These are phyloP conservation scores for Torymus auratus DNA, from an alignment of 2,888 invertebrate genomes.

Conservation along the genomic window DNA sequence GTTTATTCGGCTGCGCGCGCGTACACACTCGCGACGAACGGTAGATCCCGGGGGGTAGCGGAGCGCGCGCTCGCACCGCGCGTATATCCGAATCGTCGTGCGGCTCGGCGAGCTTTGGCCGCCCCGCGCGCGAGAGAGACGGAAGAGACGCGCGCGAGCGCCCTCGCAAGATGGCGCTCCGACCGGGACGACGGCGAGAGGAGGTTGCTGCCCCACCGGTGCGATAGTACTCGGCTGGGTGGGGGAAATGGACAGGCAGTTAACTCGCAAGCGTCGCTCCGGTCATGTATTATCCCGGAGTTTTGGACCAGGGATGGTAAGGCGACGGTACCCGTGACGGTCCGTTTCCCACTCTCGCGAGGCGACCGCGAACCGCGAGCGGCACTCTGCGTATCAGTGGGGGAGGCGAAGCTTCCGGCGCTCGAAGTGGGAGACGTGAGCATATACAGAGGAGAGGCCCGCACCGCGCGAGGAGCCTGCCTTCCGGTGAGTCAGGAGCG, in stretches of 20 bases:
- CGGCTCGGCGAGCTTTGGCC: constrained; percentile 49
- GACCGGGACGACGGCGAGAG: constrained; percentile 36
- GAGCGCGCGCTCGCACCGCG: constrained; percentile 7
- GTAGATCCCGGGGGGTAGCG: too few species aligned
- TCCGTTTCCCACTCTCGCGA: too few species aligned
- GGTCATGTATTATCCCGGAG: too few species aligned
- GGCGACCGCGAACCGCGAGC: too few species aligned
- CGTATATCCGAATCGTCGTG: constrained; percentile 46
- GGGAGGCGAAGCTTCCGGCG: constrained; percentile 42
- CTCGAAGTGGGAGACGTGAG: neutral
- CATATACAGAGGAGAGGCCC: too few species aligned
- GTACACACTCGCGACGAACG: constrained; percentile 10
- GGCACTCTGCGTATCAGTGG: neutral
- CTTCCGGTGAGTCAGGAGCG: constrained; percentile 52
- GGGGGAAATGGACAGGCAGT: too few species aligned
- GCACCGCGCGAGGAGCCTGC: neutral
- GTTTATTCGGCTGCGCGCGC: constrained; percentile 1
- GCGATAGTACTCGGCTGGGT: neutral
- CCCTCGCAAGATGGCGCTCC: constrained; percentile 52
- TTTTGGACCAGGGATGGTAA: too few species aligned
- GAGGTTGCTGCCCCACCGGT: constrained; percentile 26
- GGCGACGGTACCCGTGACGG: too few species aligned
- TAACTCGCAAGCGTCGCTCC: too few species aligned
- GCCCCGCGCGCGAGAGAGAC: constrained; percentile 41
- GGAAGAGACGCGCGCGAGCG: constrained; percentile 43